Evolutionary conservation across 1,140 invertebrate genomes (phyloP).

Genomic region (Chironomus tepperi): DNA sequence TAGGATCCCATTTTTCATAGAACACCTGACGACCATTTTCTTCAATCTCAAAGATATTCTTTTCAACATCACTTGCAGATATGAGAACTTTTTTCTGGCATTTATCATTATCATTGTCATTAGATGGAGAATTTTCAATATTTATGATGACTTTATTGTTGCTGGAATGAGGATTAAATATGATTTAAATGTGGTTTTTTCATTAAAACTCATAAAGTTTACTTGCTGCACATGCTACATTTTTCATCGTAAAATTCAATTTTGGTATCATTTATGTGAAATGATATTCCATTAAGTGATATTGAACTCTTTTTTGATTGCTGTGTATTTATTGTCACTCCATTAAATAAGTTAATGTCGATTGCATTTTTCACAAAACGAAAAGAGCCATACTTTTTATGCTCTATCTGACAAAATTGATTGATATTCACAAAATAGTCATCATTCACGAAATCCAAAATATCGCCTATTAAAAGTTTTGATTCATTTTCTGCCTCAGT

Average conservation of each 20-base stretch:
- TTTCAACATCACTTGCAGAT: neutral
- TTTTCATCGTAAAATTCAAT: neutral
- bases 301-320: neutral
- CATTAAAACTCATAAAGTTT: neutral
- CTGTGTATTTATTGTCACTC: neutral
- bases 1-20: neutral
- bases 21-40: neutral
- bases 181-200: too few species aligned
- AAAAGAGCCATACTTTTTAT: neutral
- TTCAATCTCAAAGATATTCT: neutral
- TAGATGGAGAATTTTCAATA: neutral
- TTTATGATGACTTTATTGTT: neutral
- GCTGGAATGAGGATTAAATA: neutral
- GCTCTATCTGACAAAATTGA: neutral
- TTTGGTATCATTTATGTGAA: neutral
- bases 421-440: slow-evolving; percentile 3
- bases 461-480: neutral
- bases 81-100: neutral
- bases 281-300: neutral
- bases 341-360: neutral
- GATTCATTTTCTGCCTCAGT: neutral
- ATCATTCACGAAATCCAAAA: neutral
- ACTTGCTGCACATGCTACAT: neutral
- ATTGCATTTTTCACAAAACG: neutral
- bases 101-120: neutral